These are phyloP conservation scores for Macquaria australasica DNA, from an alignment of 2,113 vertebrate genomes.

Conservation along the genomic window DNA sequence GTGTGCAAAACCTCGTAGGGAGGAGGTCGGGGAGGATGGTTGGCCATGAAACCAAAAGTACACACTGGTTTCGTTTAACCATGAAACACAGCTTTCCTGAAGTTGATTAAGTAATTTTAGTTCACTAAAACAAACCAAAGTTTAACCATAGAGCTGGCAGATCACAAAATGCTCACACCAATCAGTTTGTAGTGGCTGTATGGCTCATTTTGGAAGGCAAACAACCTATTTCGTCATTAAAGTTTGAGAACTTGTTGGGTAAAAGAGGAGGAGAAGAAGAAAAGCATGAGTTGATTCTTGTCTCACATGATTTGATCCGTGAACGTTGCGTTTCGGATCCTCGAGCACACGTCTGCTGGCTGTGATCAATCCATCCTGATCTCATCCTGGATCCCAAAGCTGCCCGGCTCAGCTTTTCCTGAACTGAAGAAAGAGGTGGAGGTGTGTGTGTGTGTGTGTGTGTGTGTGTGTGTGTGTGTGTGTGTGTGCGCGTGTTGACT, in stretches of 20 bases:
- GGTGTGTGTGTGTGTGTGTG: constrained; percentile 5
- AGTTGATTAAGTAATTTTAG: no score
- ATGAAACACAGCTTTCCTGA: no score
- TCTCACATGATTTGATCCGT: not conserved
- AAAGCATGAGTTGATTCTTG: not conserved
- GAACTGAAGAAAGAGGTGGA: not conserved
- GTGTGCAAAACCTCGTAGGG: no score
- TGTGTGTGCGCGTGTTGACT: not conserved
- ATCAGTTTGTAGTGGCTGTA: not conserved
- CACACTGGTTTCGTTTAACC: no score
- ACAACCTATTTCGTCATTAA: no score
- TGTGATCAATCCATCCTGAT: constrained; percentile 28
- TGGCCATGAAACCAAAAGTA: no score
- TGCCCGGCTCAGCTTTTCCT: constrained; percentile 34
- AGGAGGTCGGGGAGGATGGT: no score
- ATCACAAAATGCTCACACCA: no score
- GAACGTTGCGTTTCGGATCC: not conserved
- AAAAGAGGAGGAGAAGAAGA: not conserved
- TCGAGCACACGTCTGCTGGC: not conserved
- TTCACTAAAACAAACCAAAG: no score
- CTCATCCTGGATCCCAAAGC: constrained; percentile 25
- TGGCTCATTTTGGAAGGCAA: not conserved
- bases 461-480: not conserved
- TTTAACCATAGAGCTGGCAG: no score
- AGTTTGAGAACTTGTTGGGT: not conserved